A percentile compares a stretch with the other conserved stretches of the same genome.
These are phyloP conservation scores for Lamprotornis superbus DNA, from an alignment of 2,113 vertebrate species.

Conservation along the genomic window DNA sequence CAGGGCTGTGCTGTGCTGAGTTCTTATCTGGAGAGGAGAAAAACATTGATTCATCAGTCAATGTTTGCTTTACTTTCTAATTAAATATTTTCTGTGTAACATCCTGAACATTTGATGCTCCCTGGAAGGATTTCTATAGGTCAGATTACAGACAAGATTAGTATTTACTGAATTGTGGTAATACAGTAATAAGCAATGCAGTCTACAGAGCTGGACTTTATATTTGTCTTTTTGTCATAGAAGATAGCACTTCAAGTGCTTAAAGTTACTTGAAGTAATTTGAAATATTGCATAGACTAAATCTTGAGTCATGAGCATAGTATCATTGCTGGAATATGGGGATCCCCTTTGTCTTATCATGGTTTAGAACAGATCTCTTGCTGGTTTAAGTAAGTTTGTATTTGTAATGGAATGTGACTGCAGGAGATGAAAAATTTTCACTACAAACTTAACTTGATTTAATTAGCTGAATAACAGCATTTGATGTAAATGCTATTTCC, in stretches of 20 bases:
- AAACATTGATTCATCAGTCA: background rate
- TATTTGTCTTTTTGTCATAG: background rate
- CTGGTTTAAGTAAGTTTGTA: background rate
- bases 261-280: background rate
- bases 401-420: background rate
- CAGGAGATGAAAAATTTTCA: background rate
- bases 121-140: background rate
- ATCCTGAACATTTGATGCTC: background rate
- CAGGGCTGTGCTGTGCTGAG: background rate
- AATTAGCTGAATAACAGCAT: background rate
- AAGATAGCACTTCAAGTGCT: background rate
- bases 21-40: background rate
- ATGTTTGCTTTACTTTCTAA: background rate
- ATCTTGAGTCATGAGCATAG: background rate
- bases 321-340: background rate
- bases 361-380: background rate
- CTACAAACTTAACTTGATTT: background rate
- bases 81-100: background rate
- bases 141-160: background rate
- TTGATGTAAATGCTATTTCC: background rate
- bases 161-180: background rate
- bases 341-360: background rate
- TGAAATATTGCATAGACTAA: background rate
- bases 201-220: background rate
- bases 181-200: background rate